Conservation (phyloP, 2,888 invertebrate species). For the Psylliodes chrysocephalus region DNA sequence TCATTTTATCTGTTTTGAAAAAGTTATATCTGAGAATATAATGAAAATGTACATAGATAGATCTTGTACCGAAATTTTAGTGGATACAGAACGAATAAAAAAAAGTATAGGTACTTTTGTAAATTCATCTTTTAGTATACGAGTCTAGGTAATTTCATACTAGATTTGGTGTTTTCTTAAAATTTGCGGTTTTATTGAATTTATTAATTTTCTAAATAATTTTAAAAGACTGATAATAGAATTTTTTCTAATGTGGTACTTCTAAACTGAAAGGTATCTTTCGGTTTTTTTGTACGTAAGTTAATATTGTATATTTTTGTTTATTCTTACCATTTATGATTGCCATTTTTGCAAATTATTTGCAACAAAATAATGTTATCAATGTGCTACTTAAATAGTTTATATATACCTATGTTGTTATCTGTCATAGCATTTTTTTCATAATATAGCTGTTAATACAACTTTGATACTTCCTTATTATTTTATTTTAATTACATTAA, state of each 20-base stretch:
- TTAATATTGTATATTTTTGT: constrained; percentile 21
- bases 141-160: constrained; percentile 48
- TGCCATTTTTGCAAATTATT: constrained; percentile 43
- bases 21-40: constrained; percentile 8
- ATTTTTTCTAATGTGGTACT: constrained; percentile 31
- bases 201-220: constrained; percentile 47
- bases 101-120: constrained; percentile 52
- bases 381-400: constrained; percentile 57
- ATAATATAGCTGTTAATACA: constrained; percentile 54
- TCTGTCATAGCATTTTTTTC: constrained; percentile 53
- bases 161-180: constrained; percentile 51
- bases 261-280: constrained; percentile 14
- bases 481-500: constrained; percentile 53
- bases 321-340: constrained; percentile 35
- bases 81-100: constrained; percentile 49
- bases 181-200: constrained; percentile 47
- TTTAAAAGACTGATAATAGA: constrained; percentile 54
- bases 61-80: constrained; percentile 49
- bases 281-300: constrained; percentile 13
- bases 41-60: constrained; percentile 46
- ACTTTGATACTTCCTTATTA: constrained; percentile 47
- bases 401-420: constrained; percentile 51
- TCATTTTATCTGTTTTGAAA: background rate
- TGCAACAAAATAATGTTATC: constrained; percentile 50
- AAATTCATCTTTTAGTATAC: constrained; percentile 57